A percentile compares a stretch with the other conserved stretches of the same genome.
phyloP scores from a whole-genome alignment of 2,888 invertebrate species.

The Urechis unicinctus region DNA sequence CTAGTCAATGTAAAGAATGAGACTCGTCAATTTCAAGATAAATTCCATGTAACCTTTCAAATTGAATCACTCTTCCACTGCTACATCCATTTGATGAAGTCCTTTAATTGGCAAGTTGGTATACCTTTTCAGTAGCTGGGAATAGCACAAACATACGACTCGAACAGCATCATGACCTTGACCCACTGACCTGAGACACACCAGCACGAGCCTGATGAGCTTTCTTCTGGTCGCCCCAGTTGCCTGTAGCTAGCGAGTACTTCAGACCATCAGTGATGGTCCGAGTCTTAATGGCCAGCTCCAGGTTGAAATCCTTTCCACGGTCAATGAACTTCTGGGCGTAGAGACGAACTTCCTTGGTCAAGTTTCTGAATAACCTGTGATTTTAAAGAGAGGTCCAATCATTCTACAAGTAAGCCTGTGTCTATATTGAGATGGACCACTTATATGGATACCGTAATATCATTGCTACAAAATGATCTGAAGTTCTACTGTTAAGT shows the following conservation, averaged over 20 bases:
- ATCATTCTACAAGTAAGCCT: too few species aligned
- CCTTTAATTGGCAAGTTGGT: neutral
- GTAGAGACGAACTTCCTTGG: conserved; percentile 96
- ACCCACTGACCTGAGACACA: conserved; percentile 68
- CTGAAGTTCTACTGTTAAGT: too few species aligned
- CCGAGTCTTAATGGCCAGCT: conserved; percentile 91
- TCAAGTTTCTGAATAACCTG: conserved; percentile 82
- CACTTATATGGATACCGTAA: too few species aligned
- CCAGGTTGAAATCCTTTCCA: conserved; percentile 97
- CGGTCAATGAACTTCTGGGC: conserved; percentile 97
- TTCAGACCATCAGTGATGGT: conserved; percentile 96
- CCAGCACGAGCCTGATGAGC: conserved; percentile 97
- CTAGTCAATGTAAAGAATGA: conserved; percentile 30
- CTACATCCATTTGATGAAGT: too few species aligned
- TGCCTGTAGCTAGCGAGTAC: conserved; percentile 97
- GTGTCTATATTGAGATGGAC: too few species aligned
- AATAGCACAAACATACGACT: neutral
- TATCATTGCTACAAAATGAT: too few species aligned
- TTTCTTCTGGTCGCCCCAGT: conserved; percentile 99
- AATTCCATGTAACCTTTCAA: too few species aligned
- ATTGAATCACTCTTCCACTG: too few species aligned
- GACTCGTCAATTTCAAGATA: neutral
- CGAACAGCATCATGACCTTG: too few species aligned
- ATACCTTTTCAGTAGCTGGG: neutral
- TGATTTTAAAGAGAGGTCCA: too few species aligned